Evolutionary conservation across 2,113 vertebrate genomes (phyloP).

Genomic region (Rattus rattus): DNA sequence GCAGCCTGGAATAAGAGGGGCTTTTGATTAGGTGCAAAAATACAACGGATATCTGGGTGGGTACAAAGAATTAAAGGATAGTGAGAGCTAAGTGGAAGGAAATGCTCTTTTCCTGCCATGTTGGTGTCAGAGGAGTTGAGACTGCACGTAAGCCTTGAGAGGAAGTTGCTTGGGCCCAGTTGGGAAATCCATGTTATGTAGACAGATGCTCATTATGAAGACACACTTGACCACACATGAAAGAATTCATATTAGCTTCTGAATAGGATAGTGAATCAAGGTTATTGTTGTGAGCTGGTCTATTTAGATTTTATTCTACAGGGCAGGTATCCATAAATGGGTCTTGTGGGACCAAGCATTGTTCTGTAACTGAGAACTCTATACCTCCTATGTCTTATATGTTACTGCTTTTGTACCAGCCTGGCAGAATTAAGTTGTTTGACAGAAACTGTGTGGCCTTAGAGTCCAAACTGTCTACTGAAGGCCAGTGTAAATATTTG

Average conservation of each 20-base stretch:
- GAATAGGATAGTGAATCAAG: background rate
- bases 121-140: background rate
- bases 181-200: background rate
- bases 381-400: background rate
- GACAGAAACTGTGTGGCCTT: background rate
- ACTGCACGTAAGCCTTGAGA: background rate
- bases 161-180: background rate
- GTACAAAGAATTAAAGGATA: background rate
- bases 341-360: background rate
- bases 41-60: background rate
- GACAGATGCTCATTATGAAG: background rate
- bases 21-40: background rate
- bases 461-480: background rate
- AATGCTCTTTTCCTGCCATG: background rate
- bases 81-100: background rate
- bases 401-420: background rate
- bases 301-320: background rate
- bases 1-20: background rate
- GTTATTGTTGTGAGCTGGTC: background rate
- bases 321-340: background rate
- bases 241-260: background rate
- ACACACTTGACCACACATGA: background rate
- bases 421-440: background rate
- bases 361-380: background rate
- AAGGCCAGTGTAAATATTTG: constrained; percentile 14